Evolutionary conservation across 2,113 vertebrate genomes (phyloP).

Genomic region (Dryoscopus gambensis): DNA sequence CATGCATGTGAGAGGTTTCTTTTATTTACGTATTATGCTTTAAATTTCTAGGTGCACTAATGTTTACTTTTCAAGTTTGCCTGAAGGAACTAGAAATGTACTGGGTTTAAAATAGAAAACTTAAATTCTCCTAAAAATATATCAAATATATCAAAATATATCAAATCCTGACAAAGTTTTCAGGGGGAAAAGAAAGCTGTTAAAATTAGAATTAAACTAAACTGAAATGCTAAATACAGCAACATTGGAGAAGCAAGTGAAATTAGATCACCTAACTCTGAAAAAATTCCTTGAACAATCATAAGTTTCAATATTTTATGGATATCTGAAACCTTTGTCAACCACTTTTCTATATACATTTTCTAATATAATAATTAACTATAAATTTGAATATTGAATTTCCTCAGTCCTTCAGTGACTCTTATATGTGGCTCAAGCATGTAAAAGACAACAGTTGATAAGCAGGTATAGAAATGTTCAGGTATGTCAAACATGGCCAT

Average conservation of each 20-base stretch:
- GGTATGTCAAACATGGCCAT: neutral
- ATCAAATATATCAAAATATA: neutral
- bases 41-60: neutral
- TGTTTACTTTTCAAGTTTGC: neutral
- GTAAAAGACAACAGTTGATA: neutral
- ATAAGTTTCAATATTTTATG: neutral
- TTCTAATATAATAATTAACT: neutral
- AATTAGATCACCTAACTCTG: neutral
- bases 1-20: neutral
- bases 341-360: neutral
- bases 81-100: neutral
- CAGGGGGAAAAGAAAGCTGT: neutral
- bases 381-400: neutral
- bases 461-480: neutral
- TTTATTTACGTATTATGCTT: neutral
- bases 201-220: neutral
- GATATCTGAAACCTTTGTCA: neutral
- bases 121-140: neutral
- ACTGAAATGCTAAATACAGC: neutral
- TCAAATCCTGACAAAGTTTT: neutral
- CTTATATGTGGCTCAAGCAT: fast-evolving
- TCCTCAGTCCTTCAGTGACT: neutral
- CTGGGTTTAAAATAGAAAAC: neutral
- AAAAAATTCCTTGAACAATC: neutral
- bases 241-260: neutral